Evolutionary conservation across 2,113 vertebrate species (phyloP), one percentile per base, ranked within the genome.

Genomic region (Phylloscopus trochiloides): DNA sequence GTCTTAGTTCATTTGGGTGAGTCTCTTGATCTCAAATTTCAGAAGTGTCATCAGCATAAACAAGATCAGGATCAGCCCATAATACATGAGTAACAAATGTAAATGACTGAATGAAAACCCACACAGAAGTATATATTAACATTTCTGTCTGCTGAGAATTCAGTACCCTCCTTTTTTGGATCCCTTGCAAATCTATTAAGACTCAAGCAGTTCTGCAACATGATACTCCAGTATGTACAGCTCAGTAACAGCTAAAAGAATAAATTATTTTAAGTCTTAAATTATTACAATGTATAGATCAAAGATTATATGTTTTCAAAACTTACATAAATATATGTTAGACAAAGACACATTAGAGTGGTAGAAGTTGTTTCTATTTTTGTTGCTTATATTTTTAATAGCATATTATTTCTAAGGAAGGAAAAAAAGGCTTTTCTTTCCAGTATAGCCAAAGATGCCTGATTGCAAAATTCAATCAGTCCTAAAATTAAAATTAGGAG

Each of bases 401-500:
- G 51, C 9, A 3, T 43, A 5, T 65, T 32, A 43, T 45, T 78
- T 86, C 24, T 48, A 38, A 61, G 87, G 74, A 77, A 73, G 24
- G 14, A 68, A 73, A 43, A 86, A 87, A 83, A 54, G 13, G 26
- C 14, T 87, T 55, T 74, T 92, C 47, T 91, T 93, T 48, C 70
- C 67, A 18, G 17, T 34, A 38, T 21, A 2, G 5, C 66, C 74
- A 34, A 80, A 88, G 75, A 93, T 2, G 42, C 72, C n/a, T 29
- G 51, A 95, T 74, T 74, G 74, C 86, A 90, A 97, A 66, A 90
- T 91, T 94, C 93, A 82, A 85, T 96, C 93, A 95, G 18, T 51
- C 65, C 73, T 88, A 90, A 96, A 87, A 95, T 87, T 94, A 97
- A 97, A 96, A 95, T 97, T 40, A 85, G 92, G 96, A 95, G 92